Evolutionary conservation across 64 coral and sea anemone genomes (phyloP).

Genomic region (Platygyra sinensis): DNA sequence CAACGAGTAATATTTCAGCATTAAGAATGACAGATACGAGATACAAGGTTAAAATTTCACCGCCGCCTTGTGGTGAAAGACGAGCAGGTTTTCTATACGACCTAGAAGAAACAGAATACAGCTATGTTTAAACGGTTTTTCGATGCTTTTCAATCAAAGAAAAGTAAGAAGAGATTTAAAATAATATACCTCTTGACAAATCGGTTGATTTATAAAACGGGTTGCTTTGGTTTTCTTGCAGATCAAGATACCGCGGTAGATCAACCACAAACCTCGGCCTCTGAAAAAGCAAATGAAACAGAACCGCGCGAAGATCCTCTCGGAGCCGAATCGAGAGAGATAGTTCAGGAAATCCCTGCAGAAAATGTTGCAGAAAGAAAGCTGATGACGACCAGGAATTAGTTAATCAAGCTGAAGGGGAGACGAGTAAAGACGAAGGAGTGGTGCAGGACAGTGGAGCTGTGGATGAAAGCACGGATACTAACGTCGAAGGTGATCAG

Average conservation of each 20-base stretch:
- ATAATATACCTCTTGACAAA: background rate
- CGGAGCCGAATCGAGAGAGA: conserved; percentile 49
- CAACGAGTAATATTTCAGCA: background rate
- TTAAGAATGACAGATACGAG: background rate
- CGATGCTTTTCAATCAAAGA: background rate
- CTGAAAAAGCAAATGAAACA: conserved; percentile 1
- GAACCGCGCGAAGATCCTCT: conserved; percentile 68
- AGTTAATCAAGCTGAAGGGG: background rate
- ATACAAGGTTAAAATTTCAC: background rate
- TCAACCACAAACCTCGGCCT: background rate
- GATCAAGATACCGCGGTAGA: background rate
- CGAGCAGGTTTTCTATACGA: background rate
- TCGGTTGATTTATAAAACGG: background rate
- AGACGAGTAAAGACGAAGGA: background rate
- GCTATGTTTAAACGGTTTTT: conserved; percentile 17
- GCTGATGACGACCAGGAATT: background rate
- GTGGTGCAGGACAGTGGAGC: too few relatives aligned
- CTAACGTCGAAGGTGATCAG: background rate
- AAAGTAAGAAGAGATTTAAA: conserved; percentile 6
- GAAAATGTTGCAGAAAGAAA: conserved; percentile 8
- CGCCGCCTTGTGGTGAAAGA: too few relatives aligned
- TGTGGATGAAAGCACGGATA: background rate
- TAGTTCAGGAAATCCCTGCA: background rate
- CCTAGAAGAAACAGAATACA: background rate
- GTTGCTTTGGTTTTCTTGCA: background rate